Evolutionary conservation across 2,888 invertebrate genomes (phyloP), one percentile per base, ranked within the genome.

Genomic region (Agrochola lota): DNA sequence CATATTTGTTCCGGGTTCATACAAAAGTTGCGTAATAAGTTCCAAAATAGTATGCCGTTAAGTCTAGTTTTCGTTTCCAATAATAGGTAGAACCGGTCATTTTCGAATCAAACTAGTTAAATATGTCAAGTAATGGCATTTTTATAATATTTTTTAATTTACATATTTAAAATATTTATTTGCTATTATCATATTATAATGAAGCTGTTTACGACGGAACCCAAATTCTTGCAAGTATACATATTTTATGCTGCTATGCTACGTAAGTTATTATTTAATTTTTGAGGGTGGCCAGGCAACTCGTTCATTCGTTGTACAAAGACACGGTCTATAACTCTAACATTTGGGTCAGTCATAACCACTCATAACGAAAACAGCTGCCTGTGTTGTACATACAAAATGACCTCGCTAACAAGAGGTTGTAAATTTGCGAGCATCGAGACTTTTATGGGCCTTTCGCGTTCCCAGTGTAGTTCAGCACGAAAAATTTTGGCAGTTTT

Each of bases 31-130:
- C 40, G 26, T 74, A 67, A 66, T 73, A 60, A 17, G 49, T 60
- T 57, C n/a, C 1, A 64, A 72, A 80, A 85, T 49, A 80, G 30
- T 23, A 15, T 49, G n/a, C 17, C 11, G 62, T 55, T 67, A 52
- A 71, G 63, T 66, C 30, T 57, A 46, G 68, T 64, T 86, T 78
- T 86, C 55, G 63, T 26, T 83, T 74, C 64, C n/a, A 70, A 60
- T 69, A 11, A 30, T 1, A 30, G n/a, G 0, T 2, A 35, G 17
- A 83, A 83, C 71, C 64, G 52, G 78, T 73, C 8, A 49, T 57
- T 77, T 64, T 12, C 30, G 15, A 67, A 64, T 80, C 23, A 26
- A 79, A 79, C 52, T 68, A 52, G 46, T 64, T 69, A 12, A 59
- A 60, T n/a, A 17, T 23, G 68, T 52, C 52, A 59, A 52, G 46